Base-by-base conservation (phyloP, 2,888 invertebrate species). In the Drosophila greeni region DNA sequence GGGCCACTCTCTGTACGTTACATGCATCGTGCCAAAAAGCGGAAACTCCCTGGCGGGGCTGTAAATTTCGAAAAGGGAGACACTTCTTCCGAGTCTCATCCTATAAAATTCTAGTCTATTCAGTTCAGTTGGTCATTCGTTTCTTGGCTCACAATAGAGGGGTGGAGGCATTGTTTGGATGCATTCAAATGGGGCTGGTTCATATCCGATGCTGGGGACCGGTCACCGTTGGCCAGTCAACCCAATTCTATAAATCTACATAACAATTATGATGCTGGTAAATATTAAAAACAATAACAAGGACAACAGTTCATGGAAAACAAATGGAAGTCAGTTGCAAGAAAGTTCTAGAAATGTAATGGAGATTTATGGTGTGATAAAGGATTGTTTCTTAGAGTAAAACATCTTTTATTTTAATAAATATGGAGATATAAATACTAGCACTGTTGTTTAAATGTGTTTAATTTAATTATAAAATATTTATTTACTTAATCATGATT, bases 241-340 rank as follows among this genome's bases (percentile, higher is more conserved):
- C 72, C 72, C 66, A 70, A 70, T 73, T 80, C 72, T 75, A 74
- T 76, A 75, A 82, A 82, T 82, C 77, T 79, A 67, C 82, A 82
- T 79, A 82, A 82, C 80, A 80, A 82, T 79, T 82, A 82, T 77
- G 75, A 72, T 75, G 70, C 74, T 79, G 72, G 74, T 82, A 72
- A 69, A 68, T 69, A 76, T 76, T 82, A 74, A 80, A 76, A 79
- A 79, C 82, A 75, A 79, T 74, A 76, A 74, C 73, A 62, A 37
- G 12, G 16, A 23, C 4, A 37, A 16, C 12, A 31, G 12, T 29
- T n/a, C 42, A 56, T 31, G 14, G 31, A 8, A 16, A 54, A 18
- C 8, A 45, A 42, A 14, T 23, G 9, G 5, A 14, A 24, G 12
- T 1, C 2, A 14, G 2, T 16, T 26, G 14, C 4, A 20, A 26